Evolutionary conservation across 2,113 vertebrate genomes (phyloP).

Genomic region (Percopsis transmontana): DNA sequence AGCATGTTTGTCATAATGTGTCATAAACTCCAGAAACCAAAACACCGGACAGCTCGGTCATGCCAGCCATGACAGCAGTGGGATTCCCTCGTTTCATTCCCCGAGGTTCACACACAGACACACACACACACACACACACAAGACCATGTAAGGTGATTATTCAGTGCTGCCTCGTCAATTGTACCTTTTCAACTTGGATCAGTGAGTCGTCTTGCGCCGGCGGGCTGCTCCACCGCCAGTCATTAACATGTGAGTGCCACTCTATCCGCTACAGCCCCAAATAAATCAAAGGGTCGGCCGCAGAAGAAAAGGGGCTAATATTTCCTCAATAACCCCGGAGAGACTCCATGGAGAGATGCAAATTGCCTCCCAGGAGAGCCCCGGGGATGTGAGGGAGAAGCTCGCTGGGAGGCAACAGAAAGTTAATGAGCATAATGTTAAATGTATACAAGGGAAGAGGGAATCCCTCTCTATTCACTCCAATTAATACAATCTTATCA

Average conservation of each 20-base stretch:
- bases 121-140: neutral
- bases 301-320: constrained; percentile 73
- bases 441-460: constrained; percentile 78
- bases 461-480: constrained; percentile 68
- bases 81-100: constrained; percentile 62
- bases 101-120: constrained; percentile 33
- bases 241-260: constrained; percentile 74
- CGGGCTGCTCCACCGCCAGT: constrained; percentile 58
- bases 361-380: constrained; percentile 80
- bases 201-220: constrained; percentile 64
- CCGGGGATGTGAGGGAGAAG: constrained; percentile 71
- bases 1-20: constrained; percentile 54
- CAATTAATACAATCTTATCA: constrained; percentile 81
- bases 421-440: constrained; percentile 82
- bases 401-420: constrained; percentile 75
- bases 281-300: constrained; percentile 75
- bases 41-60: constrained; percentile 53
- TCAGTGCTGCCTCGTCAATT: constrained; percentile 73
- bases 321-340: constrained; percentile 78
- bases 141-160: constrained; percentile 64
- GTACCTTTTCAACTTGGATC: constrained; percentile 73
- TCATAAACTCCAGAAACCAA: constrained; percentile 14
- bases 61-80: constrained; percentile 57
- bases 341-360: constrained; percentile 78
- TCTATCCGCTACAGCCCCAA: constrained; percentile 67